Base-by-base conservation (phyloP, 2,888 invertebrate genomes). In the Scotopteryx bipunctaria region DNA sequence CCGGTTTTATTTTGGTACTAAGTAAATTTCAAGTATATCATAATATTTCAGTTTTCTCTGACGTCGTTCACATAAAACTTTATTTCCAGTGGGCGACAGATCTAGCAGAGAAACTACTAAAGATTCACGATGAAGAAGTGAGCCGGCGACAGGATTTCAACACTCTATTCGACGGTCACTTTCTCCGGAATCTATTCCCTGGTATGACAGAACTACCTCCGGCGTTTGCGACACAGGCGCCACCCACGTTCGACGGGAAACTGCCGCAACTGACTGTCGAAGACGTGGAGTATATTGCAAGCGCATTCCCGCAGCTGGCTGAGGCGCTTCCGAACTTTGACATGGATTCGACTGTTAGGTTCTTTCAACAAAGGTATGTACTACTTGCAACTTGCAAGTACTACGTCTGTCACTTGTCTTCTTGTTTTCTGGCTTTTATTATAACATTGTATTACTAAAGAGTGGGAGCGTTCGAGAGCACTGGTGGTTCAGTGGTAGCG, bases 141-240 rank as follows among this genome's bases (percentile, higher is more conserved):
- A 88, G 91, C 2, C 86, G 95, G 5, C 91, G 99, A 29, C 93
- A 95, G 62, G 93, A 95, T 5, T 98, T 98, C 78, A 94, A 94
- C 64, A 73, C 86, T 0, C 91, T 93, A 55, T 95, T 97, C 69
- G 95, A 96, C 15, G 95, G 95, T 0, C 99, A 96, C 70, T 96
- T 96, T 74, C 90, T 99, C 3, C 94, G 94, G 58, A 92, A 94
- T 6, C 84, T 99, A 31, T 99, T 99, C 82, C 96, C 97, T 0
- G 98, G 98, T 0, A 93, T 99, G 91, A 94, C 95, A 43, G 98
- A 98, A 70, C 86, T 94, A 55, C 96, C 97, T 1, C 94, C 95
- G 1, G 91, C 94, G 0, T 98, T 96, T 79, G 97, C 96, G 41
- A 96, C 95, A 2, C 94, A 95, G 72, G 92, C 95, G 49, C 96